These are phyloP conservation scores for Alethe diademata DNA, from an alignment of 2,113 vertebrate genomes.

Conservation along the genomic window DNA sequence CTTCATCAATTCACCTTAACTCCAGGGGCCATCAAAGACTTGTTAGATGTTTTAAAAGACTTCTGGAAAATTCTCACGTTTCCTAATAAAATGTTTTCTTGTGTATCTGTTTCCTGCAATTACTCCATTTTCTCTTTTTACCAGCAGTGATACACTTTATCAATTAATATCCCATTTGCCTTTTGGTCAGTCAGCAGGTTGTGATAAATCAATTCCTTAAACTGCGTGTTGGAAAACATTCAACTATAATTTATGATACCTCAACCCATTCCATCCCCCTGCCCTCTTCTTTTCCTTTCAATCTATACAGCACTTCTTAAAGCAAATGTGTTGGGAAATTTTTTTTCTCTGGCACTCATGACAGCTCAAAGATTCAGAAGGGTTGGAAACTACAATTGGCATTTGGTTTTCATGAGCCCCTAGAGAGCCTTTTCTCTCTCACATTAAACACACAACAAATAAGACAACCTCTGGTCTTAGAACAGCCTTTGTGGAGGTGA, in stretches of 20 bases:
- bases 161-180: accelerated
- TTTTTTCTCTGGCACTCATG: background rate
- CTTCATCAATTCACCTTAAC: background rate
- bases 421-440: background rate
- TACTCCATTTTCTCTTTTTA: background rate
- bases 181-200: background rate
- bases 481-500: background rate
- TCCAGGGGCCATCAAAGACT: background rate
- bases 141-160: background rate
- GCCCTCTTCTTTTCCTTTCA: background rate
- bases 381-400: background rate
- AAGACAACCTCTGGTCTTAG: background rate
- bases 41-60: background rate
- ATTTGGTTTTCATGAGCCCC: background rate
- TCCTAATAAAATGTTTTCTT: background rate
- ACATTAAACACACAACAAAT: background rate
- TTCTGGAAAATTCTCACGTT: background rate
- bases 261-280: background rate
- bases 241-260: background rate
- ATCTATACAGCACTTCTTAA: background rate
- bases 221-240: background rate
- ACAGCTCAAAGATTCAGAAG: background rate
- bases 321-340: background rate
- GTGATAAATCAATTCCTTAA: background rate
- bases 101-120: background rate